Base-by-base conservation (phyloP, 2,113 vertebrate species). In the Pogonocichla stellata region DNA sequence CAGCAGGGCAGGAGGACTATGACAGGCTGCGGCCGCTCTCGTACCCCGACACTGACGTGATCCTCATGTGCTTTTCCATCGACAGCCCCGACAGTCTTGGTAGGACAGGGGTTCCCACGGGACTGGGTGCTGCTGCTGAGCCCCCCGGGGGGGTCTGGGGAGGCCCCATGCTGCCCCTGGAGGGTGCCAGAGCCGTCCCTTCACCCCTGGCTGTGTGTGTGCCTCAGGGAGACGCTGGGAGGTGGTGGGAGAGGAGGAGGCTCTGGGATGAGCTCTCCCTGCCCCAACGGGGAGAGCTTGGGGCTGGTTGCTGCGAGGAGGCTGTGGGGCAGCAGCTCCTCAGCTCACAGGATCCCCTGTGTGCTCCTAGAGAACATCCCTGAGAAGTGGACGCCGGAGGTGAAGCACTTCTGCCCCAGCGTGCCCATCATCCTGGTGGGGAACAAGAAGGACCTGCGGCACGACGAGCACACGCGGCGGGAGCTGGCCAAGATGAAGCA, bases 41-140 rank as follows among this genome's bases (percentile, higher is more conserved):
- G 1, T 99, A 99, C 96, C 99, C 99, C 0, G 99, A 99, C 98
- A 99, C 99, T 2, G 99, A 99, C 0, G 99, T 99, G 50, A 99
- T 99, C 96, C 99, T 99, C 92, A 99, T 99, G 99, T 99, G 99
- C 95, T 99, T 99, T 87, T 99, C 99, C 72, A 99, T 99, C n/a
- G 99, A 99, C 95, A 99, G 99, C 96, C 99, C 99, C 0, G 99
- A 99, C 75, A 99, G 99, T 97, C 98, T 99, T 54, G 99, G 99
- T 99, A 98, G 97, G n/a, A 54, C 25, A 15, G 86, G 48, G 57
- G 26, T 25, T 69, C 33, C 48, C 1, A 0, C 14, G 6, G 58
- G 54, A 13, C 40, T 5, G 4, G 9, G 25, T 66, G 78, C 48
- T 88, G 80, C 43, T 73, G 5, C 74, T 88, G 54, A 90, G 43